Base-by-base conservation (phyloP, 2,113 vertebrate species). In the Scomber colias region DNA sequence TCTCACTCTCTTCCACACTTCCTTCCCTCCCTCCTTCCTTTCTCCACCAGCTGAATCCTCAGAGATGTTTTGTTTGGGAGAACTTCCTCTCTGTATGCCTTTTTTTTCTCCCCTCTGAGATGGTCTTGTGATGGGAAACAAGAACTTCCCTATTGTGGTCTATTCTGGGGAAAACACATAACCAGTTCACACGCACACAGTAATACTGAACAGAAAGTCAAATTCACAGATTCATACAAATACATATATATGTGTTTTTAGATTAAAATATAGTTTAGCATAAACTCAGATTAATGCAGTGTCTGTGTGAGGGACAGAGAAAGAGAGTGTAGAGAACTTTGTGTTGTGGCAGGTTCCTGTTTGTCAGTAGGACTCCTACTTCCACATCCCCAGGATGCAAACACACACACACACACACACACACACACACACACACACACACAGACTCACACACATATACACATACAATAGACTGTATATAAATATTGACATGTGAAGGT, bases 71-170 rank as follows among this genome's bases (percentile, higher is more conserved):
- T 78, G 61, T 62, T 85, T 56, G 14, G 69, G 56, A 64, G 19
- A 62, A 77, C 73, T 91, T 87, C 82, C 86, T 87, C 19, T 81
- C 70, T 77, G 31, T 48, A 8, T 31, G 16, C 6, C 35, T 40
- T 40, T 40, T 40, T 89, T 49, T 85, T 84, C 75, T 71, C 51
- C 45, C 17, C 72, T 76, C 79, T 27, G 40, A 77, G 63, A 70
- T 10, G 51, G 77, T 90, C 91, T 91, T 90, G 86, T 93, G 91
- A 93, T 84, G 78, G 65, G 53, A 88, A 90, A 81, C 78, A 88
- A 88, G 62, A 87, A 81, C 68, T 83, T 88, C 71, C 79, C 61
- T 75, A 75, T 90, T 88, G 69, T 15, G 74, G 48, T 17, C 15
- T 71, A 70, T 79, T 67, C 50, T 8, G 54, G 61, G 80, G 70